Percentiles rank a stretch among this genome's conserved stretches.
Conservation (phyloP, 2,797 vertebrate species). For the Xenopus petersii region DNA sequence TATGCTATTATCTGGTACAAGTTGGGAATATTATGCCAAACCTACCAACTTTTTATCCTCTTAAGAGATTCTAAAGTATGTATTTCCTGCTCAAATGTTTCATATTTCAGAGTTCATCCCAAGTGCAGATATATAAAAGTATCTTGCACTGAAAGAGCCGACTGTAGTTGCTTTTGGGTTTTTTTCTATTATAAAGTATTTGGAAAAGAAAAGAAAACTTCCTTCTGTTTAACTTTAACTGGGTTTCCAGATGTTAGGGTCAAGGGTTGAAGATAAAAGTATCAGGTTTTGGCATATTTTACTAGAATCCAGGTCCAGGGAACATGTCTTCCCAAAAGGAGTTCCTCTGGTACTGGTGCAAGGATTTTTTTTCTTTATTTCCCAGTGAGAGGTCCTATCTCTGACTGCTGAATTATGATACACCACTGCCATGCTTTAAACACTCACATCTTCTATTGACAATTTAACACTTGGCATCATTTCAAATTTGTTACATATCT, state of each 20-base stretch:
- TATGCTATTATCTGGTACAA: constrained; percentile 72
- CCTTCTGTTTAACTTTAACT: constrained; percentile 80
- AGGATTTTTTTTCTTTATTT: constrained; percentile 74
- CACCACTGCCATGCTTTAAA: constrained; percentile 66
- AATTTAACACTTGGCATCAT: constrained; percentile 63
- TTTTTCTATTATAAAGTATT: constrained; percentile 66
- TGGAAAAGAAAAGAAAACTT: constrained; percentile 85
- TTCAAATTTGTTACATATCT: constrained; percentile 69
- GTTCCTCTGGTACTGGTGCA: constrained; percentile 71
- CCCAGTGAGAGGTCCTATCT: constrained; percentile 80
- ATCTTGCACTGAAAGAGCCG: constrained; percentile 60
- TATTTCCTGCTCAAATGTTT: constrained; percentile 65
- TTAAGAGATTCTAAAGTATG: constrained; percentile 58
- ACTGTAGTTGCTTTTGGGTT: constrained; percentile 60
- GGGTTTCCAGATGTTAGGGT: constrained; percentile 96
- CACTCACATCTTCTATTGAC: constrained; percentile 68
- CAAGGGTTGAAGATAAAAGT: constrained; percentile 94
- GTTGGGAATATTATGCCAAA: constrained; percentile 66
- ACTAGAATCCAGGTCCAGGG: constrained; percentile 71
- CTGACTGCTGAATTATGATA: constrained; percentile 76
- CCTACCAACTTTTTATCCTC: constrained; percentile 65
- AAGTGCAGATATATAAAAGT: constrained; percentile 68
- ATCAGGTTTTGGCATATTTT: constrained; percentile 82
- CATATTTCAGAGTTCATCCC: constrained; percentile 75
- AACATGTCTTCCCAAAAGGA: constrained; percentile 80